Evolutionary conservation across 2,113 vertebrate species (phyloP).

Genomic region (Anolis carolinensis): DNA sequence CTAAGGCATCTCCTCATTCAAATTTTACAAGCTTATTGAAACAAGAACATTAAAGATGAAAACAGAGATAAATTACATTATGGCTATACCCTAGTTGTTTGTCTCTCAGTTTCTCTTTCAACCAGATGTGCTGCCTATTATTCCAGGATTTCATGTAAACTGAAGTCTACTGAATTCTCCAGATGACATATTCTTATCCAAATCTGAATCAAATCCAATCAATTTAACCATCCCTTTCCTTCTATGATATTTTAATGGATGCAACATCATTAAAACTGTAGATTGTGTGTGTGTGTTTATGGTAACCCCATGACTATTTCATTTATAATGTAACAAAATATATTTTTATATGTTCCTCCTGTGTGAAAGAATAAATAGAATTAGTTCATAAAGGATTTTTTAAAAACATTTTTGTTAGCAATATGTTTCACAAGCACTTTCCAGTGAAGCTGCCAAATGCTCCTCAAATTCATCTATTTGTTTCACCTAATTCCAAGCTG

Average conservation of each 20-base stretch:
- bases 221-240: no score
- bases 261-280: no score
- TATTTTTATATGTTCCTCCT: neutral
- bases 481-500: neutral
- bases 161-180: neutral
- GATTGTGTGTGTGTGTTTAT: no score
- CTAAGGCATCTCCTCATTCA: neutral
- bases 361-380: neutral
- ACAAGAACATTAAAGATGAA: neutral
- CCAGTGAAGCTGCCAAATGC: neutral
- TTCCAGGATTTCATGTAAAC: neutral
- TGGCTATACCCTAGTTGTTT: neutral
- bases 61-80: neutral
- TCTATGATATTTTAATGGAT: no score
- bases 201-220: neutral
- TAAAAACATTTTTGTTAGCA: constrained; percentile 15
- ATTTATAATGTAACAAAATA: neutral
- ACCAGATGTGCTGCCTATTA: no score
- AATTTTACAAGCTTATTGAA: neutral
- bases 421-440: neutral
- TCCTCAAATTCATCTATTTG: neutral
- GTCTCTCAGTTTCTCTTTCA: neutral
- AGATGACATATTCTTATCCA: neutral
- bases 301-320: neutral
- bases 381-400: neutral